Percentiles rank a stretch among this genome's conserved stretches.
These are phyloP conservation scores for Anableps anableps DNA, from an alignment of 2,797 vertebrate genomes.

Conservation along the genomic window DNA sequence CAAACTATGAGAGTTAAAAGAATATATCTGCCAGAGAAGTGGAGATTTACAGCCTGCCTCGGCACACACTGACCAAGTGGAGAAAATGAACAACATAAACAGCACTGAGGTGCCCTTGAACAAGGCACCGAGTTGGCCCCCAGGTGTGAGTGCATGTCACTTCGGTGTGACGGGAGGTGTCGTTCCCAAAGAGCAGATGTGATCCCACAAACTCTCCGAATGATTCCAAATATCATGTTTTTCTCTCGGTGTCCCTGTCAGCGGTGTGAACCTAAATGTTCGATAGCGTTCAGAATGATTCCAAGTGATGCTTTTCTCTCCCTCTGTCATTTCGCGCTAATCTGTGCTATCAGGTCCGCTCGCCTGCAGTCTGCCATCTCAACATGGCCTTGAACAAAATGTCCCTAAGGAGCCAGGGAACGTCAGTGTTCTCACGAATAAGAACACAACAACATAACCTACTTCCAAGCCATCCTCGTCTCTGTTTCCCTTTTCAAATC, in stretches of 20 bases:
- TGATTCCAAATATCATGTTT: neutral
- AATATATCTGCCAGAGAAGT: slow-evolving; percentile 57
- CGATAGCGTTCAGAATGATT: neutral
- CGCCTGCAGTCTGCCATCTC: slow-evolving; percentile 63
- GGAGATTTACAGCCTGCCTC: slow-evolving; percentile 49
- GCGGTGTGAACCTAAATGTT: neutral
- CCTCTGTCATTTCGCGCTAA: slow-evolving; percentile 54
- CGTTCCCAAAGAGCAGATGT: slow-evolving; percentile 48
- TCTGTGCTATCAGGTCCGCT: slow-evolving; percentile 66
- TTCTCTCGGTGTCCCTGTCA: neutral
- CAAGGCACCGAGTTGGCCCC: slow-evolving; percentile 36
- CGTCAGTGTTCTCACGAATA: slow-evolving; percentile 71
- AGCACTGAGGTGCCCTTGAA: slow-evolving; percentile 62
- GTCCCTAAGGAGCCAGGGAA: slow-evolving; percentile 70
- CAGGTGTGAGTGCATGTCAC: slow-evolving; percentile 62
- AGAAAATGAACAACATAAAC: slow-evolving; percentile 54
- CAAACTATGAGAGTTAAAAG: slow-evolving; percentile 58
- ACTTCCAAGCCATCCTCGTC: slow-evolving; percentile 63
- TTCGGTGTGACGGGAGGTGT: slow-evolving; percentile 55
- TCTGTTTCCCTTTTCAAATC: slow-evolving; percentile 58
- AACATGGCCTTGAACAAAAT: slow-evolving; percentile 76
- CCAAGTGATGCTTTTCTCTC: neutral
- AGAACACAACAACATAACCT: slow-evolving; percentile 79
- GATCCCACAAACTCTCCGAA: slow-evolving; percentile 4
- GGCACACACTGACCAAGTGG: slow-evolving; percentile 52